Conservation (phyloP, 2,888 invertebrate species). For the Drosophila antonietae region DNA sequence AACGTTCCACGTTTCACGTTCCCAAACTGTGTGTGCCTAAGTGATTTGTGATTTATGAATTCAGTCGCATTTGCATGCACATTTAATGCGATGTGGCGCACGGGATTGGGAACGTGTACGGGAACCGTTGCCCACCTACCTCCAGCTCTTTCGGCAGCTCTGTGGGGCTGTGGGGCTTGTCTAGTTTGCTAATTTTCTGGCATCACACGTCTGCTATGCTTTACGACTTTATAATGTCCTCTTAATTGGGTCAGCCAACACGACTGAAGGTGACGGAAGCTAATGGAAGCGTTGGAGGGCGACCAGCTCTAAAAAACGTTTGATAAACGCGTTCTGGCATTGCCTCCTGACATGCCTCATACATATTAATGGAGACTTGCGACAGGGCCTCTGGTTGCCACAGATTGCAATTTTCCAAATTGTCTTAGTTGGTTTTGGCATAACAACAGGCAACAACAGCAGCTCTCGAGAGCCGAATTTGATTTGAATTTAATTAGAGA, state of each 20-base stretch:
- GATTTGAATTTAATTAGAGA: constrained; percentile 10
- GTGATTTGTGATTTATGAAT: constrained; percentile 80
- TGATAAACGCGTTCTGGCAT: constrained; percentile 76
- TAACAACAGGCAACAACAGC: constrained; percentile 21
- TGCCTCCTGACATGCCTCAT: constrained; percentile 71
- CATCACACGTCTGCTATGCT: constrained; percentile 48
- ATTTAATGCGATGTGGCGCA: constrained; percentile 60
- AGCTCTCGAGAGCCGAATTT: constrained; percentile 2
- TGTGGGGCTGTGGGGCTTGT: constrained; percentile 35
- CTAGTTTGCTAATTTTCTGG: constrained; percentile 71
- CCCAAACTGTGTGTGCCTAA: constrained; percentile 59
- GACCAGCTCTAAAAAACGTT: constrained; percentile 57
- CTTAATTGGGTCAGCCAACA: constrained; percentile 71
- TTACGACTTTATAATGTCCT: constrained; percentile 70
- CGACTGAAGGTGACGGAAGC: constrained; percentile 22
- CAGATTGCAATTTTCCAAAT: constrained; percentile 18
- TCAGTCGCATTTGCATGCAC: constrained; percentile 67
- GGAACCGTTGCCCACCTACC: constrained; percentile 14
- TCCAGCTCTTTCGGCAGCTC: constrained; percentile 19
- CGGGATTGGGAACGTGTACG: constrained; percentile 10
- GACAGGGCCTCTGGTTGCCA: background rate
- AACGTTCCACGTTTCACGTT: constrained; percentile 11
- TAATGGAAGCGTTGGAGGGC: constrained; percentile 18
- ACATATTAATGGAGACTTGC: constrained; percentile 64
- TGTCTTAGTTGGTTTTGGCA: constrained; percentile 26